Evolutionary conservation across 1,140 invertebrate genomes (phyloP).

Genomic region (Scaptomyza montana): DNA sequence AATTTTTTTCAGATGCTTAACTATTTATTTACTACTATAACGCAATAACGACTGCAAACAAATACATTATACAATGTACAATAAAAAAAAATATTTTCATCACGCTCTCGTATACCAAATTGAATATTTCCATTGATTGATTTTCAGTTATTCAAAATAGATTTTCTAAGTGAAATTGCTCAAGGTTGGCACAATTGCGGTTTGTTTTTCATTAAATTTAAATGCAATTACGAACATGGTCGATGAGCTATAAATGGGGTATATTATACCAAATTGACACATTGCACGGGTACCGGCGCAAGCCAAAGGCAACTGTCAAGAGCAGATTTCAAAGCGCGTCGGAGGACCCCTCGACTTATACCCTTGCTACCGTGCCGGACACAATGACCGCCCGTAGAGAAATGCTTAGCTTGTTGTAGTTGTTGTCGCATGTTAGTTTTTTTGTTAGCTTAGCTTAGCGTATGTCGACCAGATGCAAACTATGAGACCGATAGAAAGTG

Average conservation of each 20-base stretch:
- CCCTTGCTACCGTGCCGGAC: slow-evolving; percentile 4
- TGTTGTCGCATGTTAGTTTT: slow-evolving; percentile 10
- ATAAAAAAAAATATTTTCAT: not conserved
- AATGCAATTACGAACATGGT: slow-evolving; percentile 38
- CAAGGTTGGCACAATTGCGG: slow-evolving; percentile 12
- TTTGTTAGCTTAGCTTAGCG: slow-evolving; percentile 27
- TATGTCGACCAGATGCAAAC: slow-evolving; percentile 15
- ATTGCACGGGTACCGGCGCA: not conserved
- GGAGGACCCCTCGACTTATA: slow-evolving; percentile 17
- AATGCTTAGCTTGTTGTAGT: slow-evolving; percentile 23
- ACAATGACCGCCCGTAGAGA: slow-evolving; percentile 25
- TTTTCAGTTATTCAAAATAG: slow-evolving; percentile 1
- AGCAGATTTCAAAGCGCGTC: slow-evolving; percentile 37
- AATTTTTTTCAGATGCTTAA: too few relatives aligned
- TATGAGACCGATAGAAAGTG: slow-evolving; percentile 25
- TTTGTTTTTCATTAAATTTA: slow-evolving; percentile 58
- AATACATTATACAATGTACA: not conserved
- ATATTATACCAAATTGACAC: slow-evolving; percentile 36
- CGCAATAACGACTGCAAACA: too few relatives aligned
- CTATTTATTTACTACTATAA: too few relatives aligned
- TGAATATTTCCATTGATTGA: not conserved
- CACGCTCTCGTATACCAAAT: not conserved
- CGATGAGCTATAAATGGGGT: slow-evolving; percentile 15
- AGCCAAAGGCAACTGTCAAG: slow-evolving; percentile 29
- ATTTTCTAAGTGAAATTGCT: slow-evolving; percentile 10